phyloP scores from a whole-genome alignment of 2,888 invertebrate genomes.

The Lasiommata megera region DNA sequence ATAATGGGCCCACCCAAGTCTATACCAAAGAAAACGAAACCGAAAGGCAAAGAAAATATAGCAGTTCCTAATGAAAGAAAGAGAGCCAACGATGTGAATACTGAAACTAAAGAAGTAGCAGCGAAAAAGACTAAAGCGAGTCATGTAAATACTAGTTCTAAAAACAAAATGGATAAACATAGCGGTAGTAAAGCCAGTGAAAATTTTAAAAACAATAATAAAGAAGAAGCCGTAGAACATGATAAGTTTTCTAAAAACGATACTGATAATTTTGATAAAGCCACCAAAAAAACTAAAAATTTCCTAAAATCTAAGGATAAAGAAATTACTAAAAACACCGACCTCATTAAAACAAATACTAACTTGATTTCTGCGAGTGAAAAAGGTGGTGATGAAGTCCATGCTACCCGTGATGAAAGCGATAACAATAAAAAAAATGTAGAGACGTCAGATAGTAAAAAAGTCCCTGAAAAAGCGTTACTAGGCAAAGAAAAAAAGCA shows the following conservation, averaged over 20 bases:
- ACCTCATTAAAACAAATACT: background rate
- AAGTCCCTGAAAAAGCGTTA: background rate
- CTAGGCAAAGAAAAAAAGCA: background rate
- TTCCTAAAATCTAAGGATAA: background rate
- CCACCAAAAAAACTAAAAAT: background rate
- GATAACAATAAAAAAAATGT: background rate
- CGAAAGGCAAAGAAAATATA: slow-evolving; percentile 43
- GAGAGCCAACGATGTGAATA: background rate
- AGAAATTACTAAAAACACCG: background rate
- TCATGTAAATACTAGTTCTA: background rate
- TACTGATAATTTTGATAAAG: background rate
- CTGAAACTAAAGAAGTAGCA: background rate
- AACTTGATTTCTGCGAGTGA: background rate
- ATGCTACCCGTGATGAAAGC: background rate
- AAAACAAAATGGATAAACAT: background rate
- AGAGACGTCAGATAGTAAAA: background rate
- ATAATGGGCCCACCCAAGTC: slow-evolving; percentile 66
- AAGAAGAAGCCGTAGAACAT: background rate
- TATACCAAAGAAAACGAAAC: slow-evolving; percentile 54
- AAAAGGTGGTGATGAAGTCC: background rate
- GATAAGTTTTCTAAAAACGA: background rate
- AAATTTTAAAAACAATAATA: background rate
- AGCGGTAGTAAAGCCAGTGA: background rate
- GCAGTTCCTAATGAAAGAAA: slow-evolving; percentile 32
- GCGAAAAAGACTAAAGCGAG: slow-evolving; percentile 13